Base-by-base conservation (phyloP, 2,113 vertebrate species). In the Erinaceus europaeus region DNA sequence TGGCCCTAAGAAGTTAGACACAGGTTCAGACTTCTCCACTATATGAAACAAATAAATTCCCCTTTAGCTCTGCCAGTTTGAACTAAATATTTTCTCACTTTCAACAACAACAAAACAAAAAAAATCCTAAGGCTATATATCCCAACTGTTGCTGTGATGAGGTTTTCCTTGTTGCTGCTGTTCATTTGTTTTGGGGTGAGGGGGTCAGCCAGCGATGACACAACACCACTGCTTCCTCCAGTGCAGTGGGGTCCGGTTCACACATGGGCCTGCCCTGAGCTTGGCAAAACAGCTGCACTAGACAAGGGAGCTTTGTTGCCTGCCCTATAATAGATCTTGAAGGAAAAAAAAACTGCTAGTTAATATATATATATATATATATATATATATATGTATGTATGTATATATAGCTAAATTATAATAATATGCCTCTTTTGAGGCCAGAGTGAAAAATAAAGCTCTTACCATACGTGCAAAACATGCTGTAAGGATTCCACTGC, bases 381-480 rank as follows among this genome's bases (percentile, higher is more conserved):
- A n/a, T n/a, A n/a, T n/a, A n/a, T n/a, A n/a, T n/a, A n/a, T n/a
- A n/a, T n/a, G n/a, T n/a, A n/a, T n/a, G n/a, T n/a, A n/a, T n/a
- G n/a, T n/a, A n/a, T n/a, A n/a, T n/a, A n/a, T 9, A 32, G 15
- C 53, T 48, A 78, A 78, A 3, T 55, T 84, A 73, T 92, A 72
- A 50, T 42, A 59, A 55, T 67, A 42, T 57, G 62, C 18, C 94
- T 57, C 62, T 71, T n/a, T 27, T 15, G 62, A 23, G 48, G 62
- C 40, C 50, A 86, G 17, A n/a, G 90, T 82, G 72, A 88, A 93
- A 89, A 95, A 27, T 5, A 71, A 88, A 3, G 48, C 52, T 93
- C 98, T 98, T 96, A 99, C 99, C 99, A 99, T 99, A 95, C 99
- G 98, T 27, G 99, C 98, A 92, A 99, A 99, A 95, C 99, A 99